phyloP scores from a whole-genome alignment of 2,113 vertebrate species.

The Platichthys stellatus region DNA sequence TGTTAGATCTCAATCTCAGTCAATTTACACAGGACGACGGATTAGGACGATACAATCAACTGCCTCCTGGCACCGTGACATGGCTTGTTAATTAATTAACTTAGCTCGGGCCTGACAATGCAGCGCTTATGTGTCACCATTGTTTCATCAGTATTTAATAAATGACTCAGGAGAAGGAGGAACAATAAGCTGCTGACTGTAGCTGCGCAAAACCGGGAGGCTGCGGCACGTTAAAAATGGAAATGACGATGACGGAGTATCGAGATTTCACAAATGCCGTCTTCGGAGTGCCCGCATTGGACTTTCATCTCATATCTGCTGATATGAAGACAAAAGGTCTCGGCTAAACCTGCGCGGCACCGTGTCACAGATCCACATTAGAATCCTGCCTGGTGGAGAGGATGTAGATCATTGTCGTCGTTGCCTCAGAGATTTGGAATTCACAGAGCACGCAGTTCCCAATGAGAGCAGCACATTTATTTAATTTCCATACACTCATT shows the following conservation, averaged over 20 bases:
- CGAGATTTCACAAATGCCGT: slow-evolving; percentile 28
- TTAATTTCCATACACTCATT: slow-evolving; percentile 73
- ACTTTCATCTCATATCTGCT: slow-evolving; percentile 24
- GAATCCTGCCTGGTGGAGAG: slow-evolving; percentile 42
- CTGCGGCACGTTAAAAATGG: slow-evolving; percentile 20
- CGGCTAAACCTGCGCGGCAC: slow-evolving; percentile 10
- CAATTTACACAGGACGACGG: slow-evolving; percentile 80
- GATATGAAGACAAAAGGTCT: slow-evolving; percentile 66
- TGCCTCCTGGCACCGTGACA: slow-evolving; percentile 72
- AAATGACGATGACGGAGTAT: slow-evolving; percentile 28
- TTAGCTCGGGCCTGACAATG: slow-evolving; percentile 63
- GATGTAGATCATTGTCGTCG: slow-evolving; percentile 49
- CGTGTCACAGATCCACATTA: slow-evolving; percentile 60
- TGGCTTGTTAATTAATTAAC: slow-evolving; percentile 77
- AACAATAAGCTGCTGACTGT: slow-evolving; percentile 32
- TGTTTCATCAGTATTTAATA: slow-evolving; percentile 70
- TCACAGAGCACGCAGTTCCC: slow-evolving; percentile 47
- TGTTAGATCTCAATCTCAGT: slow-evolving; percentile 80
- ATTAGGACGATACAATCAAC: slow-evolving; percentile 79
- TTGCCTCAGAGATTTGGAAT: slow-evolving; percentile 66
- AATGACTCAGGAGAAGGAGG: slow-evolving; percentile 50
- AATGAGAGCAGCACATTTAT: slow-evolving; percentile 68
- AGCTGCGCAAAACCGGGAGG: slow-evolving; percentile 14
- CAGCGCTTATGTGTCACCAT: slow-evolving; percentile 69
- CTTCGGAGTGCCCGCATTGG: slow-evolving; percentile 21